These are phyloP conservation scores for Ceryle rudis DNA, from an alignment of 2,797 vertebrate genomes.

Conservation along the genomic window DNA sequence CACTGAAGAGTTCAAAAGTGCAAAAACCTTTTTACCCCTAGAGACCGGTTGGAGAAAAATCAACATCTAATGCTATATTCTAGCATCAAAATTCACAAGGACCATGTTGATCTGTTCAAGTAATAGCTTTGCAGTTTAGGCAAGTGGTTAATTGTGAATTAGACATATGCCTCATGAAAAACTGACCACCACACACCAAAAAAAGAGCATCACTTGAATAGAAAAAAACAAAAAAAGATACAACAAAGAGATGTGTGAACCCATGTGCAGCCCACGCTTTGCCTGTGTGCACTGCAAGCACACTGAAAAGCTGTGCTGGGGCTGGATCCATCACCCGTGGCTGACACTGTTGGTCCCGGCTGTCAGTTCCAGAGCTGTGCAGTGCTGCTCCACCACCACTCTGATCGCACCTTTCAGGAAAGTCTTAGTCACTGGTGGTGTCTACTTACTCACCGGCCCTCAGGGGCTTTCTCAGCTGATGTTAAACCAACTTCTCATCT, in stretches of 20 bases:
- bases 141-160: background rate
- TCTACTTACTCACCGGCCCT: background rate
- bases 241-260: background rate
- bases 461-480: background rate
- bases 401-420: background rate
- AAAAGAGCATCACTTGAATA: background rate
- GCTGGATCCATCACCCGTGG: background rate
- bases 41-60: background rate
- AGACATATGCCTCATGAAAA: background rate
- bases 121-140: too few species aligned
- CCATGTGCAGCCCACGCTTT: background rate
- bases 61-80: background rate
- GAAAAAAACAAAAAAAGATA: too few species aligned
- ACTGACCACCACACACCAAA: too few species aligned
- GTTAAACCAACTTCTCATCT: background rate
- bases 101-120: background rate
- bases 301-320: accelerated
- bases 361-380: too few species aligned
- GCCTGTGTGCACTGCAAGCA: background rate
- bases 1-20: background rate
- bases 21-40: background rate
- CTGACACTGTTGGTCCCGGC: background rate
- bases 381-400: background rate
- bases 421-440: background rate
- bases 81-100: background rate